These are phyloP conservation scores for Amblyteles armatorius DNA, from an alignment of 2,888 invertebrate genomes.

Conservation along the genomic window DNA sequence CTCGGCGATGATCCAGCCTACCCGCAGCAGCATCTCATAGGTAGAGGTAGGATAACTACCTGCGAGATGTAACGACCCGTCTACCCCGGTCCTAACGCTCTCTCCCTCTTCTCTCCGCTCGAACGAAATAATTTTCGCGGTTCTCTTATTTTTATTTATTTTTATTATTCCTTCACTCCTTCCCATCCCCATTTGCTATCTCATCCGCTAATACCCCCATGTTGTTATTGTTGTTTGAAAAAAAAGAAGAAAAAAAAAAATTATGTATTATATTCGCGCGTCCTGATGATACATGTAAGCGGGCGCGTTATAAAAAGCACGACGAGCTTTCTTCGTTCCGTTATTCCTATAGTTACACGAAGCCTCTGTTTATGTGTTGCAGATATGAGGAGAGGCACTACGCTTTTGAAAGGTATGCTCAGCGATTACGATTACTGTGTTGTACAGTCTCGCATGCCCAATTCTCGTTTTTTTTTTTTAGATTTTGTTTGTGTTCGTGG, in stretches of 20 bases:
- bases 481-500: conserved; percentile 9
- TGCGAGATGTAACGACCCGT: conserved; percentile 66
- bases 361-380: conserved; percentile 80
- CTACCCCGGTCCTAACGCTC: conserved; percentile 60
- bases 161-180: conserved; percentile 30
- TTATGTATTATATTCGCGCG: background rate
- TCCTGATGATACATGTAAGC: conserved; percentile 9
- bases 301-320: conserved; percentile 42
- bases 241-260: background rate
- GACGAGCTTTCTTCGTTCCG: conserved; percentile 35
- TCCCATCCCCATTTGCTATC: conserved; percentile 1
- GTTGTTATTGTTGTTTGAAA: conserved; percentile 3
- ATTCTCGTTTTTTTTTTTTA: conserved; percentile 42
- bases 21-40: conserved; percentile 41
- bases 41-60: conserved; percentile 66
- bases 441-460: conserved; percentile 60
- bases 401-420: conserved; percentile 83
- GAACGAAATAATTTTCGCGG: conserved; percentile 66
- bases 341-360: conserved; percentile 60
- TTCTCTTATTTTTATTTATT: conserved; percentile 56
- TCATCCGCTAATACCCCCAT: background rate
- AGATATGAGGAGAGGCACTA: conserved; percentile 85
- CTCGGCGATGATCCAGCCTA: conserved; percentile 55
- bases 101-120: conserved; percentile 30
- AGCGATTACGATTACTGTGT: conserved; percentile 59